Percentiles rank a stretch among this genome's conserved stretches.
Conservation (phyloP, 2,888 invertebrate genomes). For the Metalampra italica region DNA sequence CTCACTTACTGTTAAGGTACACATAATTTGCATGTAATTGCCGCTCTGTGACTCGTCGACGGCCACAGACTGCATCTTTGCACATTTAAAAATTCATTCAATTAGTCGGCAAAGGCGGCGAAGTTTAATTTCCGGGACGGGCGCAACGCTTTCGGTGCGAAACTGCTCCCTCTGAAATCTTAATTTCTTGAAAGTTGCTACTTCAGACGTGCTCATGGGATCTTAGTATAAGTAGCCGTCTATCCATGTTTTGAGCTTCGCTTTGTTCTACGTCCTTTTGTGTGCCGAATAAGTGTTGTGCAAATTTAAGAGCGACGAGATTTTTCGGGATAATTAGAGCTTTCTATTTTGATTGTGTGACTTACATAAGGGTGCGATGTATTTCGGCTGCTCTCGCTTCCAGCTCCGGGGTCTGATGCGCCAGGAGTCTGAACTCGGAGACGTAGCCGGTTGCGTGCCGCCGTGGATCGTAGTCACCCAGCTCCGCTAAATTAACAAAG, state of each 20-base stretch:
- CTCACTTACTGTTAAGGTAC: constrained; percentile 55
- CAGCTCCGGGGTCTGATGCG: constrained; percentile 94
- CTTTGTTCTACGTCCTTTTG: background rate
- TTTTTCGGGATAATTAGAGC: no score
- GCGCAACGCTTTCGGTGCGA: constrained; percentile 46
- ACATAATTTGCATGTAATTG: constrained; percentile 76
- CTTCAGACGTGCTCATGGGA: constrained; percentile 24
- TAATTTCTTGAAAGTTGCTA: constrained; percentile 48
- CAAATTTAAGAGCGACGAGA: no score
- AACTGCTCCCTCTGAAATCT: constrained; percentile 57
- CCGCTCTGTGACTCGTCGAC: constrained; percentile 56
- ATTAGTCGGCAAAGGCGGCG: constrained; percentile 64
- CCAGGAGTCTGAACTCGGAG: constrained; percentile 94
- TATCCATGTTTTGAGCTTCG: constrained; percentile 6
- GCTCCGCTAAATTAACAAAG: constrained; percentile 84
- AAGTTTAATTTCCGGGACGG: constrained; percentile 65
- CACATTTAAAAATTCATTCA: constrained; percentile 73
- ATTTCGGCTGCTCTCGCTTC: constrained; percentile 92
- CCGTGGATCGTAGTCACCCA: constrained; percentile 95
- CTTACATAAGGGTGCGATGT: constrained; percentile 92
- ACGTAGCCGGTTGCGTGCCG: constrained; percentile 94
- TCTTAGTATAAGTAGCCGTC: constrained; percentile 13
- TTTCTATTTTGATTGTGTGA: constrained; percentile 25
- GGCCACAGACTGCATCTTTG: constrained; percentile 65
- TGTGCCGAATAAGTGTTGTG: background rate